phyloP scores from a whole-genome alignment of 2,797 vertebrate species.

The Argyrosomus regius region DNA sequence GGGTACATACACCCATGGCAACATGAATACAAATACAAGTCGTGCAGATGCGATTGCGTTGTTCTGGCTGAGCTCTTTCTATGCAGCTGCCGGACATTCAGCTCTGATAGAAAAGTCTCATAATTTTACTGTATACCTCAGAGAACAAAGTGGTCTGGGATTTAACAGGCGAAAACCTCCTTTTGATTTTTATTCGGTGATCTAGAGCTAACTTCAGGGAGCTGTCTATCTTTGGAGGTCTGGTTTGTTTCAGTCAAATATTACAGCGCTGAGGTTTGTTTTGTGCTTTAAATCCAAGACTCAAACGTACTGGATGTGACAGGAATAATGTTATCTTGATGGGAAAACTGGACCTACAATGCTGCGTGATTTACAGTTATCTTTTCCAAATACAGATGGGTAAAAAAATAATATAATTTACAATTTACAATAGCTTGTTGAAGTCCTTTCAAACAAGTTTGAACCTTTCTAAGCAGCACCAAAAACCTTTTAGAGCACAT shows the following conservation, averaged over 20 bases:
- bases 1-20: constrained; percentile 8
- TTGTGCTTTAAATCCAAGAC: neutral
- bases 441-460: neutral
- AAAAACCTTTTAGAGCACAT: neutral
- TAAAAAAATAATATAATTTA: too few species aligned
- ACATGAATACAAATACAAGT: constrained; percentile 20
- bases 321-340: neutral
- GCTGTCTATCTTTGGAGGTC: constrained; percentile 25
- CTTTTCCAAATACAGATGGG: too few species aligned
- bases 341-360: neutral
- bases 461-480: neutral
- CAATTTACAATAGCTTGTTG: neutral
- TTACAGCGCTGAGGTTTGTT: constrained; percentile 27
- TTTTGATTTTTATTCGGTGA: constrained; percentile 42
- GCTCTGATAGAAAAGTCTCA: constrained; percentile 5
- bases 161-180: constrained; percentile 23
- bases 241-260: constrained; percentile 41
- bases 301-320: constrained; percentile 3
- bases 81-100: constrained; percentile 25
- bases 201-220: constrained; percentile 34
- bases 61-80: constrained; percentile 5
- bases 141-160: constrained; percentile 44
- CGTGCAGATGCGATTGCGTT: neutral
- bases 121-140: constrained; percentile 29
- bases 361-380: neutral